These are phyloP conservation scores for Caenorhabditis doughertyi DNA, from an alignment of 2,888 invertebrate species.

Conservation along the genomic window DNA sequence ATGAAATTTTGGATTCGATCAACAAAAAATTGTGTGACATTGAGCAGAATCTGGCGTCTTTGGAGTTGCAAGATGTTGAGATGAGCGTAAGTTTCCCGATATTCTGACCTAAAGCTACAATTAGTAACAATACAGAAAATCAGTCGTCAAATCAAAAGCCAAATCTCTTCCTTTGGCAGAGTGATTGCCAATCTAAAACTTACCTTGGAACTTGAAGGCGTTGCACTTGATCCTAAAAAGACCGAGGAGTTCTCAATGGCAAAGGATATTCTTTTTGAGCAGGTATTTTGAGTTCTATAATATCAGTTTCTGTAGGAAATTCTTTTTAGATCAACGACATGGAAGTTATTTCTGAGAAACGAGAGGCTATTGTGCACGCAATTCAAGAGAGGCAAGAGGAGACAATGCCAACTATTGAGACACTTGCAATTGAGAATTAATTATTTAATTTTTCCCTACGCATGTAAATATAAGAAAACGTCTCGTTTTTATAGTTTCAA, in stretches of 20 bases:
- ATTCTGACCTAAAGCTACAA: background rate
- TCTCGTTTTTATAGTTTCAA: background rate
- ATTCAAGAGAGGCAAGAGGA: background rate
- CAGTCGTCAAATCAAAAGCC: constrained; percentile 7
- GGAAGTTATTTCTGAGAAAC: background rate
- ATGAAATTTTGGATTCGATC: background rate
- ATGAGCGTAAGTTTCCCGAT: background rate
- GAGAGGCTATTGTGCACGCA: background rate
- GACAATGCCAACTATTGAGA: background rate
- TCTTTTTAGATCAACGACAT: constrained; percentile 3
- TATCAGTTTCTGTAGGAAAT: background rate
- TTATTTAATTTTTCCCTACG: background rate
- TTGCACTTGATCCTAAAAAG: background rate
- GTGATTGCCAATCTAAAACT: background rate
- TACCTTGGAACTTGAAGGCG: background rate
- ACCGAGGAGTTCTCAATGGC: background rate
- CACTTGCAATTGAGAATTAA: constrained; percentile 8
- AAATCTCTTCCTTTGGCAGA: constrained; percentile 5
- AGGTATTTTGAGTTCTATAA: background rate
- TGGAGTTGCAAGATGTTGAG: constrained; percentile 16
- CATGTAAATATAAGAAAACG: background rate
- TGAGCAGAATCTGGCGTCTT: constrained; percentile 7
- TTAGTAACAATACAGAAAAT: background rate
- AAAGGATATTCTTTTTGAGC: background rate
- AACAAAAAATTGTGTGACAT: background rate